Evolutionary conservation across 2,888 invertebrate species (phyloP), one percentile per base, ranked within the genome.

Genomic region (Hydrotaea diabolus): DNA sequence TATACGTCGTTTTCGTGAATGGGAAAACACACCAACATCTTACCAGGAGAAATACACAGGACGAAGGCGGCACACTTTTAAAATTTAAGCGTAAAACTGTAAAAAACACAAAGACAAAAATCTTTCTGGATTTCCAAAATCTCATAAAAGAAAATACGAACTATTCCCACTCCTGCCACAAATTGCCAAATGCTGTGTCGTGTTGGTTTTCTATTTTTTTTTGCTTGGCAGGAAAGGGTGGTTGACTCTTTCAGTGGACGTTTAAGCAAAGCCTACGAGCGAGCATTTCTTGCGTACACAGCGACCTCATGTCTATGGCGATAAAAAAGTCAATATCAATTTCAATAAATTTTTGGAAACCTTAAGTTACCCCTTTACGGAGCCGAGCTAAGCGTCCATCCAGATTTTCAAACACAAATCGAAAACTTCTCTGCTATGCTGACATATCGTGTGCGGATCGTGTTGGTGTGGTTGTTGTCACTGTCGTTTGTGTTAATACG

Each of bases 251-350:
- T 43, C 13, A 43, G 1, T 9, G 49, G 59, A 21, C 21, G 55
- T 2, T 26, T 59, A 59, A 59, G 59, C 4, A 23, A 13, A 23
- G 26, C 3, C 5, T 23, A 31, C 31, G 3, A 31, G 3, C 31
- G 3, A 31, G 3, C 31, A 15, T 26, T 59, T 1, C 26, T 59
- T 23, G 26, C 59, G 26, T 23, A 15, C 15, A 15, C 7, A 59
- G 59, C 59, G 59, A 26, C 59, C 59, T 59, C 59, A 59, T 59
- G 59, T 59, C 59, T 59, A 59, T 21, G 43, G 21, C 21, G 11
- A 66, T 66, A 85, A 85, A 77, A 81, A 82, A 85, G 79, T 85
- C 85, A 85, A 85, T 85, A 85, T 82, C 85, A 85, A 85, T 82
- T 85, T 82, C 79, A 85, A 82, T 85, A 85, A 85, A 85, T 85